Base-by-base conservation (phyloP, 2,888 invertebrate genomes). In the Torymus aiolomorphi region DNA sequence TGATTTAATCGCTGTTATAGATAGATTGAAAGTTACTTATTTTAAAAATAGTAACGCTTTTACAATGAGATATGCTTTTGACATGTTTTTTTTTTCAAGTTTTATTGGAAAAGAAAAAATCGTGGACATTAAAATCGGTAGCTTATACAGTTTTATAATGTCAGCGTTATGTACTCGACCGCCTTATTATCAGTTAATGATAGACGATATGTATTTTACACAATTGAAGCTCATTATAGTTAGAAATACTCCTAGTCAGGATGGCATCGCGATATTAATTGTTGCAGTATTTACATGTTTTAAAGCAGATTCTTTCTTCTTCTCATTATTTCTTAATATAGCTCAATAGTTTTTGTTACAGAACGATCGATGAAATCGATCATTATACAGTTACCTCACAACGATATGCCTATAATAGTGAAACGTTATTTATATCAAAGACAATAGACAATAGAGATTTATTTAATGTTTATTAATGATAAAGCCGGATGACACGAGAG, bases 251-350 rank as follows among this genome's bases (percentile, higher is more conserved):
- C 88, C 89, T 90, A 90, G 90, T 90, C 89, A 90, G 87, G 86
- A 86, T 87, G 86, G 86, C 86, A 87, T 86, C 86, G 86, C 87
- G 88, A 88, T 89, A 88, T 89, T 89, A 89, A 88, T 89, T 88
- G 90, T 89, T 89, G 87, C 89, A 89, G 89, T 89, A 89, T 88
- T 88, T 88, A 88, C 88, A 86, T 84, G 86, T 87, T 87, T 85
- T 77, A 82, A 82, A 86, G 59, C 85, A 84, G 77, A 84, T 83
- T 82, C 77, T 82, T 82, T 83, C 69, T 80, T 80, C 75, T 82
- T 79, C 76, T 82, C 76, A 74, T 65, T 76, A 66, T 76, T 65
- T 81, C 54, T 72, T 76, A 67, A 69, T 54, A 52, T 76, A 79
- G 66, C 57, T 74, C 77, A 82, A 80, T 78, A 80, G 76, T 83